A percentile compares a stretch with the other conserved stretches of the same genome.
phyloP scores from a whole-genome alignment of 2,888 invertebrate genomes.

The Leptopilina syphax region DNA sequence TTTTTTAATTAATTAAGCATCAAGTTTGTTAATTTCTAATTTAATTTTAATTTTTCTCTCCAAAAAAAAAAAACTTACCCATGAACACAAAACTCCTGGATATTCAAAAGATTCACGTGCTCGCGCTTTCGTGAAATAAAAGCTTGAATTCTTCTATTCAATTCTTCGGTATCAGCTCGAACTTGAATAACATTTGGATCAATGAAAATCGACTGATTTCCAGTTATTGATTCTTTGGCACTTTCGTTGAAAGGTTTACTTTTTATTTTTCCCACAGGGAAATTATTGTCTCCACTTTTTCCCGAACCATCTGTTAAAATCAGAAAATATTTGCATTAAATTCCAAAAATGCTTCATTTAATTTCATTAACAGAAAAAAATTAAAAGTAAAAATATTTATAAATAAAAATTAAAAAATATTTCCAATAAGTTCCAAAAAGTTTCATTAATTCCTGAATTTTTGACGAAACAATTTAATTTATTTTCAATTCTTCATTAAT shows the following conservation, averaged over 20 bases:
- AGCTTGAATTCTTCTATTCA: constrained; percentile 84
- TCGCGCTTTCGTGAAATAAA: constrained; percentile 87
- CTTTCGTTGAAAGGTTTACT: not conserved
- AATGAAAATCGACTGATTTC: constrained; percentile 56
- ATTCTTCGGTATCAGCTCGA: constrained; percentile 82
- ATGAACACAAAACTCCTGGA: constrained; percentile 84
- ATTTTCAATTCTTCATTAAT: no score
- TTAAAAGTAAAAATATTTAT: not conserved
- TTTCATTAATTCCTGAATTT: no score
- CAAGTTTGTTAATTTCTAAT: no score
- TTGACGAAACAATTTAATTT: no score
- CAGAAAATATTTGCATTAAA: constrained; percentile 21
- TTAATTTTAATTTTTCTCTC: not conserved
- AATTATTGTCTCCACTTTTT: constrained; percentile 30
- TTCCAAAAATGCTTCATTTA: no score
- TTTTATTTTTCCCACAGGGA: constrained; percentile 13
- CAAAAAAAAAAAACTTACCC: constrained; percentile 60
- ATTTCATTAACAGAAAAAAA: constrained; percentile 8
- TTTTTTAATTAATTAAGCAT: no score
- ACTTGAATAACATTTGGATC: constrained; percentile 83
- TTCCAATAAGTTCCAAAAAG: no score
- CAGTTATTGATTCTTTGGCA: not conserved
- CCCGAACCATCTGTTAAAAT: constrained; percentile 31
- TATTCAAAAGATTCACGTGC: constrained; percentile 85
- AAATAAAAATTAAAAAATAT: no score